Evolutionary conservation across 2,113 vertebrate species (phyloP).

Genomic region (Haplochromis vanheusdeni): DNA sequence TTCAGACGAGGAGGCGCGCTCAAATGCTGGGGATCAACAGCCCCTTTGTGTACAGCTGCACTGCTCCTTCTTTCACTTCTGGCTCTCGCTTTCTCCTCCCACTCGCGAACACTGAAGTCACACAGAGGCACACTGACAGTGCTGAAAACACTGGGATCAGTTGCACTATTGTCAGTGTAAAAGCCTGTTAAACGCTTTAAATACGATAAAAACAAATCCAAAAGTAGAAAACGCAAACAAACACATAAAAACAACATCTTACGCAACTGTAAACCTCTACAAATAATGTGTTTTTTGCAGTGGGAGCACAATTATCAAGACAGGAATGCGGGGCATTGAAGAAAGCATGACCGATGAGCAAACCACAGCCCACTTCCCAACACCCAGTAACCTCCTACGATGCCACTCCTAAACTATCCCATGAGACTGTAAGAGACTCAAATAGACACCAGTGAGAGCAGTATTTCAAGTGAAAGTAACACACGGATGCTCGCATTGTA

Average conservation of each 20-base stretch:
- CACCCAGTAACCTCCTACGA: constrained; percentile 23
- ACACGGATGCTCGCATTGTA: neutral
- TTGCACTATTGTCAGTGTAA: neutral
- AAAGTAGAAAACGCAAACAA: neutral
- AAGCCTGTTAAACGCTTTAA: neutral
- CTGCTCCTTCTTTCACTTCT: constrained; percentile 10
- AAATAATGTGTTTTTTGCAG: neutral
- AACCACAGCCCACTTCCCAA: neutral
- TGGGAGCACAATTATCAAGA: neutral
- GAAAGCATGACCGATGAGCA: neutral
- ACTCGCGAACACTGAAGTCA: constrained; percentile 6
- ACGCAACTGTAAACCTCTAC: neutral
- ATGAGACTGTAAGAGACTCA: constrained; percentile 10
- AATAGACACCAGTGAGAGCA: constrained; percentile 1
- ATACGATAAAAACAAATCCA: neutral
- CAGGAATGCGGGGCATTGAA: neutral
- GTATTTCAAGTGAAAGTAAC: neutral
- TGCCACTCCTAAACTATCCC: constrained; percentile 35
- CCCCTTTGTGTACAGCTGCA: constrained; percentile 65
- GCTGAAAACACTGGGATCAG: constrained; percentile 26
- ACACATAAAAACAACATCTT: neutral
- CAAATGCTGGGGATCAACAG: constrained; percentile 46
- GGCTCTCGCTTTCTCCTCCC: constrained; percentile 30
- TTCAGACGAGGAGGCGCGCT: constrained; percentile 9
- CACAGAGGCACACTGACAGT: constrained; percentile 22